Conservation (phyloP, 2,113 vertebrate genomes). For the Xerus inauris region DNA sequence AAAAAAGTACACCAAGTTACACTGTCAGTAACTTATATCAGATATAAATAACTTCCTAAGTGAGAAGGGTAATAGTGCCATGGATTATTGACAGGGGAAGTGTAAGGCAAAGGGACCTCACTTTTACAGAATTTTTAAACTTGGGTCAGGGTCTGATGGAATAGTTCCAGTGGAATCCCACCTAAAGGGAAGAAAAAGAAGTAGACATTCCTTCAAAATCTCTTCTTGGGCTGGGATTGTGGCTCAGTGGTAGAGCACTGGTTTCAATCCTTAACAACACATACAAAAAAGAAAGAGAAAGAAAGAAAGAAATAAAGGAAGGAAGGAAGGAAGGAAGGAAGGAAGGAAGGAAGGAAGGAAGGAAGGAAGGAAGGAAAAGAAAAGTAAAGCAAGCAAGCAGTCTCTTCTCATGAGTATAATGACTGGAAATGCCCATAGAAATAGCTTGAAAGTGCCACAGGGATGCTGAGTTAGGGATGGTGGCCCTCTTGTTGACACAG, state of each 20-base stretch:
- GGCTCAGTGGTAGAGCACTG: no score
- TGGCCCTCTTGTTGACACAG: background rate
- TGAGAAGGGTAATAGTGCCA: background rate
- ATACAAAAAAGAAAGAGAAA: no score
- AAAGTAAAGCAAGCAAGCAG: no score
- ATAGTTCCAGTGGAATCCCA: background rate
- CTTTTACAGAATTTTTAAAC: background rate
- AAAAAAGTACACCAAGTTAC: background rate
- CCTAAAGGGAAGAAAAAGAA: background rate
- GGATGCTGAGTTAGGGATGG: background rate
- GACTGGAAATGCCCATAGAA: background rate
- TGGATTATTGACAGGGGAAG: background rate
- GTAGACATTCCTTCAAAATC: background rate
- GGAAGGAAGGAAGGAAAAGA: no score
- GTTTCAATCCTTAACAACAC: no score
- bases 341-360: no score
- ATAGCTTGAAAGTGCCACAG: background rate
- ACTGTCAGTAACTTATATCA: background rate
- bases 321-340: no score
- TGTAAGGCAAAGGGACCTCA: background rate
- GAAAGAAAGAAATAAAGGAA: no score
- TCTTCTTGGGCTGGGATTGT: no score
- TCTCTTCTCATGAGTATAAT: constrained; percentile 16
- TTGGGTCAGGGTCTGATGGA: background rate
- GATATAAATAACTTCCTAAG: background rate